Base-by-base conservation (phyloP, 2,888 invertebrate genomes). In the Diachrysia chrysitis region DNA sequence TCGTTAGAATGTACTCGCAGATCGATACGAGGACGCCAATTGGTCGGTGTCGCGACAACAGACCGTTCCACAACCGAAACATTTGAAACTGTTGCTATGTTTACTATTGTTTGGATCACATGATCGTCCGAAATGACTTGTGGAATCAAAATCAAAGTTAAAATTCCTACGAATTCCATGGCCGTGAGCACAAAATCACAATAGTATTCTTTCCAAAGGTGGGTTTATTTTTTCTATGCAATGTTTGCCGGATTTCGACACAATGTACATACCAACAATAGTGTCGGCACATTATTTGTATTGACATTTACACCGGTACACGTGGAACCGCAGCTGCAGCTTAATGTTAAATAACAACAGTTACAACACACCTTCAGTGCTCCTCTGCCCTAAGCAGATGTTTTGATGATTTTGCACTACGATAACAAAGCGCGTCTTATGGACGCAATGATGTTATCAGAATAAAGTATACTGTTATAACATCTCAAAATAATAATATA, bases 21-120 rank as follows among this genome's bases (percentile, higher is more conserved):
- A 95, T 95, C 94, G 89, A 94, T 95, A 94, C 82, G 70, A 76
- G 84, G 92, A 89, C 93, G 92, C 92, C 92, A 88, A 91, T 86
- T 87, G 87, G 89, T 86, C 89, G 89, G 84, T 83, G 85, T 80
- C 87, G 85, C 85, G 87, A 83, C 88, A 85, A 75, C 83, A 81
- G 78, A 81, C 83, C 85, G 82, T 87, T 89, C 84, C 85, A 81
- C 85, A 87, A 80, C 82, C 81, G 82, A 79, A 78, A 76, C 76
- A 83, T 80, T 75, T 71, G 74, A 84, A 86, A 83, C 87, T 89
- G 87, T 88, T 86, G 85, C 82, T 87, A 78, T 84, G 83, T 86
- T 82, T 83, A 81, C 76, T 63, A 60, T 76, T 66, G 76, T 72
- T 61, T 57, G 64, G 71, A 62, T 62, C 59, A 42, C 57, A 53